Base-by-base conservation (phyloP, 2,797 vertebrate genomes). In the Tiaroga cobitis region DNA sequence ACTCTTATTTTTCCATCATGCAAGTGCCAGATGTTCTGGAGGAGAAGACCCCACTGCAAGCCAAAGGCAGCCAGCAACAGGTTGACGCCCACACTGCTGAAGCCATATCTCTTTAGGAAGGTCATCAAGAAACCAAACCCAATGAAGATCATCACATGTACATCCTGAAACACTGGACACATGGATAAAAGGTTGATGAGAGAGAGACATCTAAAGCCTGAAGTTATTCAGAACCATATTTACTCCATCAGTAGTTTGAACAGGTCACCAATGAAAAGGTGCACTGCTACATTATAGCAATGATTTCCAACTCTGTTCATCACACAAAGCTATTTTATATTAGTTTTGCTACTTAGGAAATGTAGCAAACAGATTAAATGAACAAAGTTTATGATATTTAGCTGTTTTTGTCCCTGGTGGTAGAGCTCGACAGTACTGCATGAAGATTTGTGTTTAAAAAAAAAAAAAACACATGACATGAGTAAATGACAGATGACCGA, bases 71-170 rank as follows among this genome's bases (percentile, higher is more conserved):
- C 98, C 80, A 99, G 95, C 16, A 99, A 93, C 68, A 99, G 87
- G 92, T 97, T 99, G 90, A 97, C 29, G 5, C 97, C 97, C 87
- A 99, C 96, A 5, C 98, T 96, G 91, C 97, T 97, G 94, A 99
- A 99, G 34, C 98, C 95, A 13, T 99, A 99, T 91, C 95, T 95
- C 94, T 98, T 98, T 92, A 99, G 92, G 91, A 99, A 99, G 54
- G 97, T 99, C 98, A 99, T 99, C 88, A 99, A 93, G 93, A 99
- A 99, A 34, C 98, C 98, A 82, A 99, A 97, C 11, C 98, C 98
- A 61, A 98, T 93, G 92, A 99, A 99, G 94, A 99, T 97, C 98
- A 99, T 99, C 86, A 99, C 96, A 0, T 99, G 98, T 63, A 98
- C 96, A 87, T 99, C 97, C 94, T 98, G 98, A 92, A 99, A 99